Conservation (phyloP, 2,888 invertebrate genomes). For the Caradrina kadenii region DNA sequence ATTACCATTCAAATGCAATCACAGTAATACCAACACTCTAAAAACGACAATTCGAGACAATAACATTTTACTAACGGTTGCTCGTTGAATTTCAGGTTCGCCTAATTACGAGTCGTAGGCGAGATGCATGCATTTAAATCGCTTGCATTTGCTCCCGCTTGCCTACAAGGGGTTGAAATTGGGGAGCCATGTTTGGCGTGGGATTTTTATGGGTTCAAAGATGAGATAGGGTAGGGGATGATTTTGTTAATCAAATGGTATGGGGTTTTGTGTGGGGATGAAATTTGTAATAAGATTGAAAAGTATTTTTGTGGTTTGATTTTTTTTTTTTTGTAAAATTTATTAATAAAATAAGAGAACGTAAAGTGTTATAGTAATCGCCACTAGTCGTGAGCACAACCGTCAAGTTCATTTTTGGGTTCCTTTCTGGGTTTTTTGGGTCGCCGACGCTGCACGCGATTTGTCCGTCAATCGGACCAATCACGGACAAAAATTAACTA, state of each 20-base stretch:
- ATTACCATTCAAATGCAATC: constrained; percentile 50
- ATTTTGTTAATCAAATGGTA: constrained; percentile 35
- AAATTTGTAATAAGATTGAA: constrained; percentile 26
- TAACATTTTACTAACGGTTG: constrained; percentile 54
- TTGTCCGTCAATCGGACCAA: no score
- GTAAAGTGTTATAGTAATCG: no score
- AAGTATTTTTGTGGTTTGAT: no score
- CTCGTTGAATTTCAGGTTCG: constrained; percentile 37
- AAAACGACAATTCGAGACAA: constrained; percentile 43
- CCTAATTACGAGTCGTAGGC: constrained; percentile 66
- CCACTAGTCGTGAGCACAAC: no score
- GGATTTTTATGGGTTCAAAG: constrained; percentile 34
- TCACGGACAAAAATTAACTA: no score
- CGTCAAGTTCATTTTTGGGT: no score
- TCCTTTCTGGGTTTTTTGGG: no score
- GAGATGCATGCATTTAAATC: constrained; percentile 79
- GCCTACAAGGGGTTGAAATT: constrained; percentile 17
- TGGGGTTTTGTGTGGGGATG: neutral
- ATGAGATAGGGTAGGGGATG: constrained; percentile 20
- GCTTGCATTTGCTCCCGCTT: constrained; percentile 73
- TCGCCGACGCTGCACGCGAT: no score
- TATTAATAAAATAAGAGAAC: no score
- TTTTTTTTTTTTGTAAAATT: no score
- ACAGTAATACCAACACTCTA: constrained; percentile 24
- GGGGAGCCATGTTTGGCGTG: constrained; percentile 14